phyloP scores from a whole-genome alignment of 2,797 vertebrate species.

The Dendrocincla fuliginosa region DNA sequence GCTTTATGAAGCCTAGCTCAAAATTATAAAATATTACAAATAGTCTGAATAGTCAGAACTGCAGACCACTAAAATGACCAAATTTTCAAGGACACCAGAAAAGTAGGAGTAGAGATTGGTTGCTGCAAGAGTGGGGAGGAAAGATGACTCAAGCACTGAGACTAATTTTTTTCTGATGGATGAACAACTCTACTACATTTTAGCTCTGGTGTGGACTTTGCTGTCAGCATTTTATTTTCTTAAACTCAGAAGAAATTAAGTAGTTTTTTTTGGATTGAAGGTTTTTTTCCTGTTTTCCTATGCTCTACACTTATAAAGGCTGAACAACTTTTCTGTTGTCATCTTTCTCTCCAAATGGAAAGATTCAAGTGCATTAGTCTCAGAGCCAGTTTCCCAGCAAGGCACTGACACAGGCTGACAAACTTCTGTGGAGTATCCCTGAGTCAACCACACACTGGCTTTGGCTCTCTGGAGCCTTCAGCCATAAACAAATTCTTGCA shows the following conservation, averaged over 20 bases:
- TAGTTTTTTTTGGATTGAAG: neutral
- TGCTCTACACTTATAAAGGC: neutral
- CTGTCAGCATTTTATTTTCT: neutral
- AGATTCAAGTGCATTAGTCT: neutral
- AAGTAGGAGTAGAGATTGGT: neutral
- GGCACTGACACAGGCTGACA: neutral
- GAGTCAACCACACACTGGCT: neutral
- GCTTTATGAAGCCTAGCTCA: neutral
- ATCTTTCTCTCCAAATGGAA: neutral
- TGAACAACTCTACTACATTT: neutral
- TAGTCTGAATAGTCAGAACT: neutral
- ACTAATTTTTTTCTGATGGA: neutral
- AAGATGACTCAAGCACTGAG: neutral
- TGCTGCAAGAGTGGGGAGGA: neutral
- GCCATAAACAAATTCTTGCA: slow-evolving; percentile 35
- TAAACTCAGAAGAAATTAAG: neutral
- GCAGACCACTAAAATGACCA: neutral
- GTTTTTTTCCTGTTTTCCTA: rapidly evolving
- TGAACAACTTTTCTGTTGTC: neutral
- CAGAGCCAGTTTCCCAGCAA: neutral
- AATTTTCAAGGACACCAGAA: neutral
- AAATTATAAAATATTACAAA: neutral
- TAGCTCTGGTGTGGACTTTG: neutral
- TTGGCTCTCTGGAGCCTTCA: neutral
- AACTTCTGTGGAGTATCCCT: neutral